These are phyloP conservation scores for Notodonta ziczac DNA, from an alignment of 2,888 invertebrate genomes.

Conservation along the genomic window DNA sequence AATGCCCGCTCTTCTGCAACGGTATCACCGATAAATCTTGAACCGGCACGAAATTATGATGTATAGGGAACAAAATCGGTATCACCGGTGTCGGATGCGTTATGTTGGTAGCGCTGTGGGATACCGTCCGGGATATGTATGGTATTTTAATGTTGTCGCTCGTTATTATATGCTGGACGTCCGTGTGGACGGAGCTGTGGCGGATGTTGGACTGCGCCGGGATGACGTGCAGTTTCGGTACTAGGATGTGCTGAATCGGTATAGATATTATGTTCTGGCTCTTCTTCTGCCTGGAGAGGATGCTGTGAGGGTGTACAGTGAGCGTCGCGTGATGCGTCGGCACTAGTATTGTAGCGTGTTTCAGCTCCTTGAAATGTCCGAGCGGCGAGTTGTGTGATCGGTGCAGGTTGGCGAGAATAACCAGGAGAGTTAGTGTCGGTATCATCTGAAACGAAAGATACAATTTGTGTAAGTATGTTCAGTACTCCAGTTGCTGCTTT, in stretches of 20 bases:
- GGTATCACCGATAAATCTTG: slow-evolving; percentile 74
- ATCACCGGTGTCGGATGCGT: slow-evolving; percentile 51
- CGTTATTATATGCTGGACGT: slow-evolving; percentile 45
- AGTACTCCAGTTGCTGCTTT: no score
- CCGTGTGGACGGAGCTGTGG: slow-evolving; percentile 51
- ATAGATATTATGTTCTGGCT: slow-evolving; percentile 51
- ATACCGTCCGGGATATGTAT: slow-evolving; percentile 51
- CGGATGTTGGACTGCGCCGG: slow-evolving; percentile 54
- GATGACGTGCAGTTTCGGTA: slow-evolving; percentile 1
- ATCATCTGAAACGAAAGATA: slow-evolving; percentile 56
- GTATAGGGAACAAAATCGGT: slow-evolving; percentile 56
- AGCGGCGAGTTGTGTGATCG: slow-evolving; percentile 43
- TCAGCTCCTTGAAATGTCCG: slow-evolving; percentile 27
- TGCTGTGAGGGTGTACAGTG: slow-evolving; percentile 13
- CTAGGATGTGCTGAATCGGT: slow-evolving; percentile 33
- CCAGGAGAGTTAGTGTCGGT: slow-evolving; percentile 43
- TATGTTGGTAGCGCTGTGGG: slow-evolving; percentile 50
- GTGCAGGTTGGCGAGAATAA: slow-evolving; percentile 43
- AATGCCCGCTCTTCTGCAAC: slow-evolving; percentile 55
- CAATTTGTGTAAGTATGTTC: neutral
- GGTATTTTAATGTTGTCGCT: slow-evolving; percentile 52
- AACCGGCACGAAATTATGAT: slow-evolving; percentile 59
- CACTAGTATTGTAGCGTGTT: slow-evolving; percentile 24
- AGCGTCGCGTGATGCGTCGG: slow-evolving; percentile 27
- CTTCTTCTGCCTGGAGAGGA: slow-evolving; percentile 47